phyloP scores from a whole-genome alignment of 2,797 vertebrate species.

The Chrosomus eos region DNA sequence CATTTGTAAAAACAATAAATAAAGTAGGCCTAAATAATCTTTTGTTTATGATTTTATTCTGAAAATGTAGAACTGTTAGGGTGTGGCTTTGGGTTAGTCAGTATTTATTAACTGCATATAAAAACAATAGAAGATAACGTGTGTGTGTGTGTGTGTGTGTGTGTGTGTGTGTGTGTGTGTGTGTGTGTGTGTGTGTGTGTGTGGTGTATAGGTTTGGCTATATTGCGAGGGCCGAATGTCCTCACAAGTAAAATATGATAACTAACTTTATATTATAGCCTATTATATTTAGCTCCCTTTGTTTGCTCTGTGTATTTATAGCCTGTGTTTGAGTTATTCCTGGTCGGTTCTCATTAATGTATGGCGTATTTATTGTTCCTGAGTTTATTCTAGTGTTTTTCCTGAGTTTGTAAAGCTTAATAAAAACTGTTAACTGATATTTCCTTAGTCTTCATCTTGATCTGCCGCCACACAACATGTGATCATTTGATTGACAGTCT shows the following conservation, averaged over 20 bases:
- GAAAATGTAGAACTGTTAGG: not conserved
- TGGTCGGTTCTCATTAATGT: too few species aligned
- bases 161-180: too few species aligned
- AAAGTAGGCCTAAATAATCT: not conserved
- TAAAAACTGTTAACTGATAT: too few species aligned
- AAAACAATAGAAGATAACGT: not conserved
- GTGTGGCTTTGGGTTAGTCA: conserved; percentile 2
- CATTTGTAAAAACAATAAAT: not conserved
- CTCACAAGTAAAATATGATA: too few species aligned
- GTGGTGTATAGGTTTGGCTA: too few species aligned
- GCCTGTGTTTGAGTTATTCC: too few species aligned
- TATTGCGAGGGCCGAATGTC: too few species aligned
- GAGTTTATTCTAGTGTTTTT: too few species aligned
- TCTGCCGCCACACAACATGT: not conserved
- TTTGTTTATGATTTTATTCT: not conserved
- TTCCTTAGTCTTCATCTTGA: too few species aligned
- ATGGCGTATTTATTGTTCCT: too few species aligned
- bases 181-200: too few species aligned
- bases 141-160: not conserved
- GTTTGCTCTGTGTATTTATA: not conserved
- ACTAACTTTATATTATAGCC: not conserved
- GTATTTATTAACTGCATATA: conserved; percentile 17
- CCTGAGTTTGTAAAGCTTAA: too few species aligned
- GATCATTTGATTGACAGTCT: not conserved
- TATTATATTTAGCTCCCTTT: not conserved